Evolutionary conservation across 2,888 invertebrate species (phyloP).

Genomic region (Pristionchus entomophagus): DNA sequence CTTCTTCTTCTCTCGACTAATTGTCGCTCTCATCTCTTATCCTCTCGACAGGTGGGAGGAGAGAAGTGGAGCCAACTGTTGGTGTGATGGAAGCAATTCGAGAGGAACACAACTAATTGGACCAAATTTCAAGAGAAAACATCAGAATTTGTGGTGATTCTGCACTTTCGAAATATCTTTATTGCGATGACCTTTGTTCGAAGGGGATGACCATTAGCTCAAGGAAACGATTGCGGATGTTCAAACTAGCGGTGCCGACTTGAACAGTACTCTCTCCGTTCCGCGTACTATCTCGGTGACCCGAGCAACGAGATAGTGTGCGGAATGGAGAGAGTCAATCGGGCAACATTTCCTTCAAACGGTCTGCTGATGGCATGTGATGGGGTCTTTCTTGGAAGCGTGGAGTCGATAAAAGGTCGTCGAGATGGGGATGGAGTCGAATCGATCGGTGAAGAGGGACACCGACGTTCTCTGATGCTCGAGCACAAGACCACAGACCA

Average conservation of each 20-base stretch:
- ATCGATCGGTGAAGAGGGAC: constrained; percentile 42
- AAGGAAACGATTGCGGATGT: no score
- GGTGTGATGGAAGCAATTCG: background rate
- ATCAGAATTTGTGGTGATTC: no score
- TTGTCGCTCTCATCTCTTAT: background rate
- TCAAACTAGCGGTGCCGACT: no score
- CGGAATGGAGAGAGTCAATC: no score
- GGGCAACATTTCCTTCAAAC: no score
- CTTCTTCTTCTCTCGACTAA: constrained; percentile 30
- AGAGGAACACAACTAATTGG: background rate
- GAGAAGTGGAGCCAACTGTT: constrained; percentile 23
- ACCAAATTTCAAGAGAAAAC: no score
- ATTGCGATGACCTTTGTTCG: no score
- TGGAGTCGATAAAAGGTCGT: constrained; percentile 44
- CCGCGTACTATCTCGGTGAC: no score
- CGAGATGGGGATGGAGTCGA: constrained; percentile 43
- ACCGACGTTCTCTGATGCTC: background rate
- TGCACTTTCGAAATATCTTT: no score
- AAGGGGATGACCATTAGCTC: no score
- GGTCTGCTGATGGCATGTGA: constrained; percentile 43
- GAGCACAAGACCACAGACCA: constrained; percentile 43
- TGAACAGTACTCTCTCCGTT: no score
- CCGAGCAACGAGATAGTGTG: no score
- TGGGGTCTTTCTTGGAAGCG: constrained; percentile 42
- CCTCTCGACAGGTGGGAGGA: constrained; percentile 23